These are phyloP conservation scores for Acholoe squamosa DNA, from an alignment of 2,888 invertebrate species.

Conservation along the genomic window DNA sequence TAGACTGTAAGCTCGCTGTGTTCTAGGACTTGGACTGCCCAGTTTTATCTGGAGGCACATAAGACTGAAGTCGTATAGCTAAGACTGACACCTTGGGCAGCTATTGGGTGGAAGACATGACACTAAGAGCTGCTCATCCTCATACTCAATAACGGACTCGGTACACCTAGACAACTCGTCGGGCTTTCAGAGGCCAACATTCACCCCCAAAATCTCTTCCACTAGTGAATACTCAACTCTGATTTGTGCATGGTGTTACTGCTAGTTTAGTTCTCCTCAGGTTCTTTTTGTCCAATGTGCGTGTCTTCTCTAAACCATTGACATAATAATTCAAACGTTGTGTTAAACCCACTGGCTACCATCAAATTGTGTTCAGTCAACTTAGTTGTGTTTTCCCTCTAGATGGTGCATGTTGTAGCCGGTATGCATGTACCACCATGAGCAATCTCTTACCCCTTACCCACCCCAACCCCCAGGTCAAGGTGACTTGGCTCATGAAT, in stretches of 20 bases:
- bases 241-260: conserved; percentile 20
- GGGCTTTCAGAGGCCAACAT: neutral
- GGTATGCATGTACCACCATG: neutral
- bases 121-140: too few relatives aligned
- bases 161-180: neutral
- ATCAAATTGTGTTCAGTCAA: too few relatives aligned
- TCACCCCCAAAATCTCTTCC: conserved; percentile 12
- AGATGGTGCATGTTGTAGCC: conserved; percentile 1
- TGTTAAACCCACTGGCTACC: too few relatives aligned
- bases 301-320: neutral
- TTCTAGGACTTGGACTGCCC: neutral
- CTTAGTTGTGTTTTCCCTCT: too few relatives aligned
- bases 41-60: neutral
- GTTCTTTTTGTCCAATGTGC: neutral
- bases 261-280: neutral
- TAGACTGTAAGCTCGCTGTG: neutral
- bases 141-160: too few relatives aligned
- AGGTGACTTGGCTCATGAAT: neutral
- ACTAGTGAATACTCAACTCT: neutral
- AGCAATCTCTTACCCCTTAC: neutral
- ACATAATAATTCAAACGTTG: too few relatives aligned
- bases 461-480: neutral
- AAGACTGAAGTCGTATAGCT: too few relatives aligned
- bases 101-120: too few relatives aligned
- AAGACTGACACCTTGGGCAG: too few relatives aligned